These are phyloP conservation scores for Notarius quadriscutis DNA, from an alignment of 2,113 vertebrate genomes.

Conservation along the genomic window DNA sequence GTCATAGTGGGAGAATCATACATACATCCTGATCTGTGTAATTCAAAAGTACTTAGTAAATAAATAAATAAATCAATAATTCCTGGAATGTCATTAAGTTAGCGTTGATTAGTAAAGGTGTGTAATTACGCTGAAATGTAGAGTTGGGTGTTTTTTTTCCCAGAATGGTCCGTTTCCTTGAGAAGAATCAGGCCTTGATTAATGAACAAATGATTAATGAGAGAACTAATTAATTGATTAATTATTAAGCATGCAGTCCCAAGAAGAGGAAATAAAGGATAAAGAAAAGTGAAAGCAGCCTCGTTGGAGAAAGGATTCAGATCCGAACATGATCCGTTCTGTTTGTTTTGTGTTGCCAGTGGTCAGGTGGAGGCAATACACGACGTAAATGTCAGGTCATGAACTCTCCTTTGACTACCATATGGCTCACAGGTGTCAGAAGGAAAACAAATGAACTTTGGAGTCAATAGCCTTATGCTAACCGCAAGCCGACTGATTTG, in stretches of 20 bases:
- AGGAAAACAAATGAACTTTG: neutral
- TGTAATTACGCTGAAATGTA: conserved; percentile 79
- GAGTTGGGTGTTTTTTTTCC: conserved; percentile 72
- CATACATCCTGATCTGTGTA: conserved; percentile 68
- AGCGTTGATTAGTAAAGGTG: conserved; percentile 76
- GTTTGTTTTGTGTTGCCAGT: conserved; percentile 54
- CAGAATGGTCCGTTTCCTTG: conserved; percentile 72
- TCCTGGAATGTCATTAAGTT: conserved; percentile 77
- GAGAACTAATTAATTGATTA: conserved; percentile 79
- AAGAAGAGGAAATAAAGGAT: conserved; percentile 64
- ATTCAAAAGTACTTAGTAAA: conserved; percentile 41
- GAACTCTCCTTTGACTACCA: conserved; percentile 1
- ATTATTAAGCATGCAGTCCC: conserved; percentile 78
- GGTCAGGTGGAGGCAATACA: neutral
- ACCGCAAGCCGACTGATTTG: neutral
- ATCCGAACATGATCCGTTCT: conserved; percentile 45
- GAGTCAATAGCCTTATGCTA: conserved; percentile 17
- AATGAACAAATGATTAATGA: conserved; percentile 82
- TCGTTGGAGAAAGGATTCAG: conserved; percentile 50
- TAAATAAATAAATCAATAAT: conserved; percentile 68
- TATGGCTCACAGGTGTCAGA: neutral
- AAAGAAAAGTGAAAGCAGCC: conserved; percentile 39
- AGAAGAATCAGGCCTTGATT: conserved; percentile 78
- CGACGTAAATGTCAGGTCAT: conserved; percentile 4
- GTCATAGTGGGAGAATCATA: conserved; percentile 54